These are phyloP conservation scores for Indicator indicator DNA, from an alignment of 2,113 vertebrate species.

Conservation along the genomic window DNA sequence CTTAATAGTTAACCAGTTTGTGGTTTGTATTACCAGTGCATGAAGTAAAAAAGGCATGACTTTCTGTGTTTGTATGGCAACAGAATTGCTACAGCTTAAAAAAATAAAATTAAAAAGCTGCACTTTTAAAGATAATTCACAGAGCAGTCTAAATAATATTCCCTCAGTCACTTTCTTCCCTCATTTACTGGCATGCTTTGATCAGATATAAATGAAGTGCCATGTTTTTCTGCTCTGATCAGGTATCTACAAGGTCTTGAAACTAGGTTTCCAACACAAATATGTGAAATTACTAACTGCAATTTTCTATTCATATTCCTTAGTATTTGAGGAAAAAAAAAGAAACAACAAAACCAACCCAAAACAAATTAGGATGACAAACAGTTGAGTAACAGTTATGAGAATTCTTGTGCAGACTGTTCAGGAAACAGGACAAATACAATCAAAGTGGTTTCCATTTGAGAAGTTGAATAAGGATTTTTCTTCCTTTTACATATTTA, in stretches of 20 bases:
- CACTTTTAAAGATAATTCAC: background rate
- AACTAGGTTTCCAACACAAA: background rate
- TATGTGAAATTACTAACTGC: background rate
- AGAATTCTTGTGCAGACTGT: background rate
- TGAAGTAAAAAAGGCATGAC: background rate
- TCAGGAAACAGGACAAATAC: constrained; percentile 1
- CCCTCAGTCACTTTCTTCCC: background rate
- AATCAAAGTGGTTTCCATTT: background rate
- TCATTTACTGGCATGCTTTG: background rate
- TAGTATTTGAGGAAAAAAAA: background rate
- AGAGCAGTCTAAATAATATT: background rate
- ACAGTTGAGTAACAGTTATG: background rate
- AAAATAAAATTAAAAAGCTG: background rate
- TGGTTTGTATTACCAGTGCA: background rate
- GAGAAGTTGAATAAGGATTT: background rate
- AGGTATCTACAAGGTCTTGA: background rate
- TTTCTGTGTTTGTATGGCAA: background rate
- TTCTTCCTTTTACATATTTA: background rate
- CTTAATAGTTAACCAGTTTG: background rate
- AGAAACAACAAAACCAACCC: too few species aligned
- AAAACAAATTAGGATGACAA: background rate
- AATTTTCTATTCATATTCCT: background rate
- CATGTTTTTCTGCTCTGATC: background rate
- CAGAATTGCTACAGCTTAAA: background rate
- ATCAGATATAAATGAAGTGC: background rate